These are phyloP conservation scores for Anadara kagoshimensis DNA, from an alignment of 1,140 invertebrate genomes.

Conservation along the genomic window DNA sequence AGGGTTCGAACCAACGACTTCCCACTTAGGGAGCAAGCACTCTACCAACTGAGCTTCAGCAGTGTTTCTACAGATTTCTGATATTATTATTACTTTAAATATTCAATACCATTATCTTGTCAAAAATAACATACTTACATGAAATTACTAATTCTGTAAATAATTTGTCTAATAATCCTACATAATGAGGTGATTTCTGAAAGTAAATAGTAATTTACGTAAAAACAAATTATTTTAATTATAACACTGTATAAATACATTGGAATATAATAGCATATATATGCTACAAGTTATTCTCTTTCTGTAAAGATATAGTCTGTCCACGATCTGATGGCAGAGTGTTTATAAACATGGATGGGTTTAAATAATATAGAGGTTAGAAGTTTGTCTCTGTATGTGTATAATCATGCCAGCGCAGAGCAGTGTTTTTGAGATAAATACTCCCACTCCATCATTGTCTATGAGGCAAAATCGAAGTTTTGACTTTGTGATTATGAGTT, in stretches of 20 bases:
- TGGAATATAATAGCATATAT: background rate
- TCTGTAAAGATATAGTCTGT: background rate
- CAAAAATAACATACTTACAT: constrained; percentile 43
- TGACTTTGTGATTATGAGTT: too few species aligned
- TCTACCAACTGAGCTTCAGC: background rate
- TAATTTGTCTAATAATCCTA: constrained; percentile 48
- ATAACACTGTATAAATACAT: background rate
- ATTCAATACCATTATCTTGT: background rate
- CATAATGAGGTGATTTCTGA: constrained; percentile 50
- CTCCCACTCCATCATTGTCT: too few species aligned
- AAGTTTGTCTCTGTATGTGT: too few species aligned
- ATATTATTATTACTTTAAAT: background rate
- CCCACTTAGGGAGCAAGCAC: too few species aligned
- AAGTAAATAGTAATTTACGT: constrained; percentile 18
- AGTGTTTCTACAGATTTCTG: background rate
- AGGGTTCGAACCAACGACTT: too few species aligned
- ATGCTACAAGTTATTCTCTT: background rate
- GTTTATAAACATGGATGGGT: too few species aligned
- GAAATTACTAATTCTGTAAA: constrained; percentile 48
- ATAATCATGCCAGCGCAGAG: background rate
- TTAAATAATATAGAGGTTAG: too few species aligned
- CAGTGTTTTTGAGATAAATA: too few species aligned
- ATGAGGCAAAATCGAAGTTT: too few species aligned
- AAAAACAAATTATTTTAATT: background rate
- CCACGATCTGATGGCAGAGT: background rate